These are phyloP conservation scores for Drosophila ohnishii DNA, from an alignment of 1,140 invertebrate species.

Conservation along the genomic window DNA sequence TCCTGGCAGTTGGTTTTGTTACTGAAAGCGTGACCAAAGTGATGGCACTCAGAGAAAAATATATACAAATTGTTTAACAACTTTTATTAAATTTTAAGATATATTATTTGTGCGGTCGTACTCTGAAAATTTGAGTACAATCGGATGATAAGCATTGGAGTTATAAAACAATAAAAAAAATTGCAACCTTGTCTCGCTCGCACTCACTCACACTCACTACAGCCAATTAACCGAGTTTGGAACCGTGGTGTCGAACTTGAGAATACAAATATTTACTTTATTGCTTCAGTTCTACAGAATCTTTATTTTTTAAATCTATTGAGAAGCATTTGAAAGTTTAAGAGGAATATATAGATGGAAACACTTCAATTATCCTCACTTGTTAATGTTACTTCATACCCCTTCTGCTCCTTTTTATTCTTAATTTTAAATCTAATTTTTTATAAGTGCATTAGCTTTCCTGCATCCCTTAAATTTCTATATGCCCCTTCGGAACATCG, in stretches of 20 bases:
- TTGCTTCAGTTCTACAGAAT: neutral
- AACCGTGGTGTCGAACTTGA: neutral
- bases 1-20: constrained; percentile 35
- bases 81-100: neutral
- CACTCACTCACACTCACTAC: neutral
- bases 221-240: neutral
- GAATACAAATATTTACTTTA: neutral
- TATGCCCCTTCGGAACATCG: constrained; percentile 11
- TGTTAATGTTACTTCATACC: neutral
- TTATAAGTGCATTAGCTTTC: constrained; percentile 7
- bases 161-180: neutral
- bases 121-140: neutral
- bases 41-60: constrained; percentile 2
- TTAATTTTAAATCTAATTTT: neutral
- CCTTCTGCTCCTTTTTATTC: neutral
- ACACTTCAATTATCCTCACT: neutral
- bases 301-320: too few relatives aligned
- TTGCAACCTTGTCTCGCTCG: neutral
- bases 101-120: neutral
- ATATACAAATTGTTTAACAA: neutral
- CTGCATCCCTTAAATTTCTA: neutral
- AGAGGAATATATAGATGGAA: neutral
- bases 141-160: neutral
- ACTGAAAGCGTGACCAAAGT: constrained; percentile 39
- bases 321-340: too few relatives aligned